Evolutionary conservation across 2,113 vertebrate species (phyloP), one percentile per base, ranked within the genome.

Genomic region (Gavia stellata): DNA sequence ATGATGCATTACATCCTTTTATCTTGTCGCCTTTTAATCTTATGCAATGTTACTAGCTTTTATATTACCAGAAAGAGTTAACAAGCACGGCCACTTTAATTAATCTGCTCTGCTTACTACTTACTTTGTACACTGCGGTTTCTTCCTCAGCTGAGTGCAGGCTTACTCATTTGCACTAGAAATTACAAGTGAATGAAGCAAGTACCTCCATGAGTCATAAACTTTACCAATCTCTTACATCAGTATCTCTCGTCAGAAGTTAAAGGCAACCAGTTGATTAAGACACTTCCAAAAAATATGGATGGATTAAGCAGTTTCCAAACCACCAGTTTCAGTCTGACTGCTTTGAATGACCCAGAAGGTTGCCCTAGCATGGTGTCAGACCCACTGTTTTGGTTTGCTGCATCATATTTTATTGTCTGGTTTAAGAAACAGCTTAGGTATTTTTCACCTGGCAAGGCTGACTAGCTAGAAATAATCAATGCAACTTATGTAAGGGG

Each of bases 141-240:
- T 86, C 68, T 81, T 81, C 81, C 61, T 94, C 84, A 91, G 56
- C 36, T 87, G 61, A 87, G 36, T 21, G 58, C 81, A 84, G 55
- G n/a, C 45, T 65, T 91, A 90, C 34, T 68, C 70, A 8, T 92
- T 84, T 79, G 52, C 73, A 79, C 72, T 84, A 91, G 73, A 86
- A 96, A 89, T 71, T 58, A 67, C 29, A 50, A 62, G 25, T 20
- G 36, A 90, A 67, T 52, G 68, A 91, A 96, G 61, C 75, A 91
- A 87, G 73, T 79, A 52, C n/a, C 72, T 96, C 86, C 47, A 42
- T 55, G 83, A 92, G 73, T 89, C 70, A 81, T 90, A 95, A 95
- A 94, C 56, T 87, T 78, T 45, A 72, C 56, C 52, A 66, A 29
- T 81, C 47, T 63, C 73, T 81, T 47, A 52, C 45, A 75, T 87